These are phyloP conservation scores for Sebastolobus alascanus DNA, from an alignment of 2,797 vertebrate species.

Conservation along the genomic window DNA sequence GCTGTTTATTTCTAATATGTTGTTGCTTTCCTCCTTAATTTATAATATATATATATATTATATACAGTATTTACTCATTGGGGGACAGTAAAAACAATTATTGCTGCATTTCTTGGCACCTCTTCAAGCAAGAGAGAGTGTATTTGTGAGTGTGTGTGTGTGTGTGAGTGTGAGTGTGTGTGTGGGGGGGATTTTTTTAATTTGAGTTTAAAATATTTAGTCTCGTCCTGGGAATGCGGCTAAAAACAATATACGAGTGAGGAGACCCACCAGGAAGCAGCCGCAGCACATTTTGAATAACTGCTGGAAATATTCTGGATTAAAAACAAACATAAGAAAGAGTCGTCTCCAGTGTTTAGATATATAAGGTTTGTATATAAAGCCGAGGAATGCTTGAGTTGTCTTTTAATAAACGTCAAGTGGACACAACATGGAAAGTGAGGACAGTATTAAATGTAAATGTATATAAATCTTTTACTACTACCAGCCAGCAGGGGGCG, in stretches of 20 bases:
- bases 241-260: constrained; percentile 65
- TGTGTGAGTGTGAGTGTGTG: too few relatives aligned
- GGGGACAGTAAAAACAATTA: not conserved
- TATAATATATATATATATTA: too few relatives aligned
- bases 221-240: constrained; percentile 39
- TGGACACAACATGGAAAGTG: not conserved
- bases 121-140: constrained; percentile 2
- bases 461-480: too few relatives aligned
- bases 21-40: too few relatives aligned
- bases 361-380: not conserved
- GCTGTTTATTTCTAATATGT: not conserved
- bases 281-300: constrained; percentile 37
- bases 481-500: too few relatives aligned
- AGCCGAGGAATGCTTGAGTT: constrained; percentile 19
- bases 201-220: constrained; percentile 64
- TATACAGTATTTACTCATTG: too few relatives aligned
- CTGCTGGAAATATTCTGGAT: constrained; percentile 40
- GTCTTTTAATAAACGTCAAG: not conserved
- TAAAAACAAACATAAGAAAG: constrained; percentile 54
- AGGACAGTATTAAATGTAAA: not conserved
- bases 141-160: not conserved
- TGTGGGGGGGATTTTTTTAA: constrained; percentile 7
- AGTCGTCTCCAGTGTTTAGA: not conserved
- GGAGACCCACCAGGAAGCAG: constrained; percentile 45
- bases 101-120: constrained; percentile 16